Evolutionary conservation across 30 jellyfish, hydroid and myxozoan genomes (phyloP).

Genomic region (Clytia hemisphaerica): DNA sequence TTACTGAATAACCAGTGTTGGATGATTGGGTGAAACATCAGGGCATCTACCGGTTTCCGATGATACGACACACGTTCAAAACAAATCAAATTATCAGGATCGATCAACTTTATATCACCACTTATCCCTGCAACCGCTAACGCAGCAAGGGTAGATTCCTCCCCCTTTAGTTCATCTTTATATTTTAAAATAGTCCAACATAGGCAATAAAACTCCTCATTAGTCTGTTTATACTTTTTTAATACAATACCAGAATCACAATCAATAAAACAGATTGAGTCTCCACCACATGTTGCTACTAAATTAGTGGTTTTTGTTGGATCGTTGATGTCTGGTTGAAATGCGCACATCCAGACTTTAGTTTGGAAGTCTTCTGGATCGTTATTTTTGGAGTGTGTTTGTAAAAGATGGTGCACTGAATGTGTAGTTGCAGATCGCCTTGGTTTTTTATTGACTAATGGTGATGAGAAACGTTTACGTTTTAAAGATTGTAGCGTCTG

Average conservation of each 20-base stretch:
- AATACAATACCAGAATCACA: constrained; percentile 72
- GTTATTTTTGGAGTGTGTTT: constrained; percentile 84
- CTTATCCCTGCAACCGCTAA: constrained; percentile 91
- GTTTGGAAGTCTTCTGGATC: constrained; percentile 93
- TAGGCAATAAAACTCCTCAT: constrained; percentile 88
- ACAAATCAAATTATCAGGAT: constrained; percentile 78
- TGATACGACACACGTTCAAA: constrained; percentile 85
- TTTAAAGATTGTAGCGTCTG: no score
- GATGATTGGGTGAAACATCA: constrained; percentile 73
- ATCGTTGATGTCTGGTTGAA: constrained; percentile 72
- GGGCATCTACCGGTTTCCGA: constrained; percentile 88
- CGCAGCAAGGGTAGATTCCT: constrained; percentile 30
- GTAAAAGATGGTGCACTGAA: constrained; percentile 49
- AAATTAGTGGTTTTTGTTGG: constrained; percentile 79
- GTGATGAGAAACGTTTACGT: no score
- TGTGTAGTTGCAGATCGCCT: constrained; percentile 1
- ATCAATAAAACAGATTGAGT: constrained; percentile 84
- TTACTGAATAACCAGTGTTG: constrained; percentile 92
- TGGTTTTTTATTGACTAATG: no score
- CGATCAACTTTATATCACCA: constrained; percentile 85
- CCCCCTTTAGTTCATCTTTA: constrained; percentile 24
- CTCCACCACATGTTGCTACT: constrained; percentile 99
- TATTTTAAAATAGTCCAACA: constrained; percentile 76
- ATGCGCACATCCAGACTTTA: constrained; percentile 99
- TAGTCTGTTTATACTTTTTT: constrained; percentile 78